These are phyloP conservation scores for Temnothorax longispinosus DNA, from an alignment of 1,140 invertebrate species.

Conservation along the genomic window DNA sequence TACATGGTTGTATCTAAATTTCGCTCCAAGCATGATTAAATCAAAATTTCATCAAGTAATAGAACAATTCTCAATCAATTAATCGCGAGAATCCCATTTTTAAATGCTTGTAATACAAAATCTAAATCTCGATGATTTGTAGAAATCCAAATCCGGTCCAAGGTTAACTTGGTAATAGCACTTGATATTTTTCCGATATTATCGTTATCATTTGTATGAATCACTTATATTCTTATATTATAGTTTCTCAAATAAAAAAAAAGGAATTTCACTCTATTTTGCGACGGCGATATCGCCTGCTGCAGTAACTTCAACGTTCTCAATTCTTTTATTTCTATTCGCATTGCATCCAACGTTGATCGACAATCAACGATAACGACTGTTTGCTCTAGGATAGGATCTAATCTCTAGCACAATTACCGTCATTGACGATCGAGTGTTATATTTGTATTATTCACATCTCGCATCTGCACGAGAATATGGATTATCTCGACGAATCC, in stretches of 20 bases:
- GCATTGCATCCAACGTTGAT: not conserved
- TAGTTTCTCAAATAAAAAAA: not conserved
- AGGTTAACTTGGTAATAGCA: not conserved
- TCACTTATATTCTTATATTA: not conserved
- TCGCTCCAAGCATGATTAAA: not conserved
- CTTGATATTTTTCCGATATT: not conserved
- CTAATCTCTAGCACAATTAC: conserved; percentile 34
- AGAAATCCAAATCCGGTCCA: not conserved
- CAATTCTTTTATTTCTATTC: not conserved
- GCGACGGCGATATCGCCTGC: not conserved
- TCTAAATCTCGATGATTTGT: not conserved
- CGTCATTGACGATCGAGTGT: conserved; percentile 23
- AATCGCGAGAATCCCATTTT: not conserved
- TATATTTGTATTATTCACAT: conserved; percentile 21
- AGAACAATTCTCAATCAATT: not conserved
- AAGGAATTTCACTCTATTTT: not conserved
- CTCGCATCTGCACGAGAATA: conserved; percentile 12
- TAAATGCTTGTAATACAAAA: not conserved
- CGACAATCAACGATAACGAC: not conserved
- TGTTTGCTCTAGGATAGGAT: conserved; percentile 9
- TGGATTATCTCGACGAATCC: not conserved
- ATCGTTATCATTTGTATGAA: not conserved
- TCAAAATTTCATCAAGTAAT: not conserved
- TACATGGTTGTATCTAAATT: not conserved
- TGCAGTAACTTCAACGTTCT: not conserved